Percentiles rank a stretch among this genome's conserved stretches.
These are phyloP conservation scores for Ricordea florida DNA, from an alignment of 92 coral and sea anemone species.

Conservation along the genomic window DNA sequence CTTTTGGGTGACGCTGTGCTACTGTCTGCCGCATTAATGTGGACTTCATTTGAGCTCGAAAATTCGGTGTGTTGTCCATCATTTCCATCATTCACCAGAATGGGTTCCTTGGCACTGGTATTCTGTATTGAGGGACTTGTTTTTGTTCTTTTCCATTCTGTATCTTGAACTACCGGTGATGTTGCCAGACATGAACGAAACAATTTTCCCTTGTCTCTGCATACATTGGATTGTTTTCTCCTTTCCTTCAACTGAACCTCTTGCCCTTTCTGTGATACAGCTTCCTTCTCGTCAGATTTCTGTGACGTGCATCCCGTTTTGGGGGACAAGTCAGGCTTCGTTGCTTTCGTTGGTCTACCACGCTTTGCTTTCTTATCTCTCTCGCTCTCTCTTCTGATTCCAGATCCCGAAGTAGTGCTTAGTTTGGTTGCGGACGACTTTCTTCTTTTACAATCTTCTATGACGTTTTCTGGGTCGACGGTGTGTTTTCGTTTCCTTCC, in stretches of 20 bases:
- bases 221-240: neutral
- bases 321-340: neutral
- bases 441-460: neutral
- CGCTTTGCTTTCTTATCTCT: neutral
- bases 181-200: neutral
- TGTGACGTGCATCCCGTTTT: too few relatives aligned
- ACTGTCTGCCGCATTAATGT: neutral
- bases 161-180: too few relatives aligned
- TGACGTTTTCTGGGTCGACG: slow-evolving; percentile 1
- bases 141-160: too few relatives aligned
- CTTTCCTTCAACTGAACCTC: neutral
- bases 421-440: neutral
- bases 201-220: neutral
- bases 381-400: neutral
- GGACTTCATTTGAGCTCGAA: neutral
- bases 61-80: neutral
- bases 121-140: neutral
- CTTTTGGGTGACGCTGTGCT: neutral
- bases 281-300: too few relatives aligned
- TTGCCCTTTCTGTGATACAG: too few relatives aligned
- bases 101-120: neutral
- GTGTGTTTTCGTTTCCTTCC: slow-evolving; percentile 35
- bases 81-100: neutral
- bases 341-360: neutral
- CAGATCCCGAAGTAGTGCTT: neutral